Conservation (phyloP, 2,888 invertebrate species). For the Archaeoteleia sp. region DNA sequence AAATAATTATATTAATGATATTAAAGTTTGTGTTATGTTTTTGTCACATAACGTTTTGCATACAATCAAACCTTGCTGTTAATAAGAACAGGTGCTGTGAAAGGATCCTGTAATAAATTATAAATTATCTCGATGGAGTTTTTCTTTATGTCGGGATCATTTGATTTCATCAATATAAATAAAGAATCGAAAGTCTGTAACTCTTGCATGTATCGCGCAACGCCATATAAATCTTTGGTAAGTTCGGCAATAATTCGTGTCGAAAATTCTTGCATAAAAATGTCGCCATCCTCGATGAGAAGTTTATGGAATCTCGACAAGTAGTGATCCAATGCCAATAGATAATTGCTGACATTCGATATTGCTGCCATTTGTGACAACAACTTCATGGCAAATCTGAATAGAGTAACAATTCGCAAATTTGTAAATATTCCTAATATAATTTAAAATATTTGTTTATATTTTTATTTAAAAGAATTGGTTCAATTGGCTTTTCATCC, state of each 20-base stretch:
- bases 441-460: too few relatives aligned
- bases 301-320: conserved; percentile 75
- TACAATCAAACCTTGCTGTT: conserved; percentile 17
- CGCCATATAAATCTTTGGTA: conserved; percentile 76
- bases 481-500: too few relatives aligned
- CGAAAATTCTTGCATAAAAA: conserved; percentile 77
- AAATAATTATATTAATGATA: too few relatives aligned
- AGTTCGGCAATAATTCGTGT: conserved; percentile 76
- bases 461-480: too few relatives aligned
- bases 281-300: conserved; percentile 75
- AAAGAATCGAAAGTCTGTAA: conserved; percentile 76
- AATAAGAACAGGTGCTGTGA: conserved; percentile 74
- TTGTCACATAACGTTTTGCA: too few relatives aligned
- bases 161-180: conserved; percentile 76
- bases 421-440: too few relatives aligned
- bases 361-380: conserved; percentile 77
- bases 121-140: conserved; percentile 78
- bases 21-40: too few relatives aligned
- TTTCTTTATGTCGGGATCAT: conserved; percentile 78
- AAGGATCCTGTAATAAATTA: conserved; percentile 77
- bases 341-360: conserved; percentile 75
- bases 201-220: conserved; percentile 73
- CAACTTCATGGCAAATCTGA: conserved; percentile 77
- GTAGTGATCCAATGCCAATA: conserved; percentile 73
- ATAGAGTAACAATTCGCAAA: too few relatives aligned